Evolutionary conservation across 2,888 invertebrate genomes (phyloP).

Genomic region (Coecobrya sp.): DNA sequence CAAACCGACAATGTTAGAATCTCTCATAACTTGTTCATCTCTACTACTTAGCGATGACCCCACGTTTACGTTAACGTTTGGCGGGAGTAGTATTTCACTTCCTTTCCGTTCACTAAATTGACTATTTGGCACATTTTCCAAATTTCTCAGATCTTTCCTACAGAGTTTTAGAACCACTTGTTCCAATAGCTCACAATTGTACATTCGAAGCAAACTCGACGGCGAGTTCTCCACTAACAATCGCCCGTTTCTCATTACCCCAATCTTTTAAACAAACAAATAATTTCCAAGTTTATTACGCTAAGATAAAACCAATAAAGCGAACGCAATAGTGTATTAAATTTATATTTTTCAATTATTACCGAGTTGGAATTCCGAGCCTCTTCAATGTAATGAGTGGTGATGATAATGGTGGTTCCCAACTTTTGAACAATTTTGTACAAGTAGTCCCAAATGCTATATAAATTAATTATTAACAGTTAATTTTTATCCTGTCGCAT

Average conservation of each 20-base stretch:
- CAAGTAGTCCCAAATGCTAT: conserved; percentile 24
- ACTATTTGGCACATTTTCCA: not conserved
- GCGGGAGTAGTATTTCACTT: no score
- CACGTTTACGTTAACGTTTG: no score
- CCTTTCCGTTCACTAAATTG: no score
- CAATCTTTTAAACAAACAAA: conserved; percentile 25
- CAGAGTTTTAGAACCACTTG: conserved; percentile 48
- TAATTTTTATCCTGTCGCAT: no score
- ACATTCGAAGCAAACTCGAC: not conserved
- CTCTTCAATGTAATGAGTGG: conserved; percentile 60
- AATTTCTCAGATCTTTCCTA: not conserved
- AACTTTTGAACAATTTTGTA: not conserved
- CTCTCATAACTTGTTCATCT: no score
- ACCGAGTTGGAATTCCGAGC: not conserved
- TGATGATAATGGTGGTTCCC: conserved; percentile 26
- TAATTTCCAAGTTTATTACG: no score
- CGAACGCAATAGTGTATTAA: no score
- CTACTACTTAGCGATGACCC: no score
- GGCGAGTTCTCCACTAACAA: conserved; percentile 34
- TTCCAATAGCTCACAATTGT: conserved; percentile 9
- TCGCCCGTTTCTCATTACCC: conserved; percentile 28
- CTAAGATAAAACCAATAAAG: no score
- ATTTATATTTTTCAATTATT: no score
- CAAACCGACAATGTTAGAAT: no score
- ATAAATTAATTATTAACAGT: no score